phyloP scores from a whole-genome alignment of 2,113 vertebrate genomes.

The Tetraodon nigroviridis region DNA sequence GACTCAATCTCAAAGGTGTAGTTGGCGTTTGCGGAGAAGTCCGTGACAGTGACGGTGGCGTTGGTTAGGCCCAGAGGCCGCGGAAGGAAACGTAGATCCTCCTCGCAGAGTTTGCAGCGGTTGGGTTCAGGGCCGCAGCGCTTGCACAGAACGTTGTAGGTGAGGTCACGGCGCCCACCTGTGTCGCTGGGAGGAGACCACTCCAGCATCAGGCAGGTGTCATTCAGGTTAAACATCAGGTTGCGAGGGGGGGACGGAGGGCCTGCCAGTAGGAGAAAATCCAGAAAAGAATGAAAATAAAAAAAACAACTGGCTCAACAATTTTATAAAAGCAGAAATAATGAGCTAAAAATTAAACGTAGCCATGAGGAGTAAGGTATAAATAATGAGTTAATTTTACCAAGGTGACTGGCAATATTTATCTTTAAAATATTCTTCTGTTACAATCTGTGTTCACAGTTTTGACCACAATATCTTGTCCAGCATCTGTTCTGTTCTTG shows the following conservation, averaged over 20 bases:
- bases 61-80: slow-evolving; percentile 83
- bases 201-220: slow-evolving; percentile 88
- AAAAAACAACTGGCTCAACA: background rate
- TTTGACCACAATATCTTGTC: background rate
- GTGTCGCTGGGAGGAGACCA: slow-evolving; percentile 92
- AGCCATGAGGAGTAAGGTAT: too few relatives aligned
- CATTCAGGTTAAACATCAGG: slow-evolving; percentile 88
- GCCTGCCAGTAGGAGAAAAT: slow-evolving; percentile 60
- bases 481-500: background rate
- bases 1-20: slow-evolving; percentile 97
- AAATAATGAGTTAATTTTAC: too few relatives aligned
- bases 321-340: background rate
- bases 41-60: slow-evolving; percentile 82
- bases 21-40: slow-evolving; percentile 88
- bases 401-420: too few relatives aligned
- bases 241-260: slow-evolving; percentile 83
- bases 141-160: slow-evolving; percentile 89
- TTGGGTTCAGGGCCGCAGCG: slow-evolving; percentile 78
- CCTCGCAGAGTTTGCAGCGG: slow-evolving; percentile 85
- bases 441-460: background rate
- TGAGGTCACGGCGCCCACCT: slow-evolving; percentile 88
- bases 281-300: background rate
- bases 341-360: too few relatives aligned
- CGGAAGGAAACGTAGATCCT: slow-evolving; percentile 87
- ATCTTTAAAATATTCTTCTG: too few relatives aligned